Conservation (phyloP, 2,888 invertebrate genomes). For the Actias luna region DNA sequence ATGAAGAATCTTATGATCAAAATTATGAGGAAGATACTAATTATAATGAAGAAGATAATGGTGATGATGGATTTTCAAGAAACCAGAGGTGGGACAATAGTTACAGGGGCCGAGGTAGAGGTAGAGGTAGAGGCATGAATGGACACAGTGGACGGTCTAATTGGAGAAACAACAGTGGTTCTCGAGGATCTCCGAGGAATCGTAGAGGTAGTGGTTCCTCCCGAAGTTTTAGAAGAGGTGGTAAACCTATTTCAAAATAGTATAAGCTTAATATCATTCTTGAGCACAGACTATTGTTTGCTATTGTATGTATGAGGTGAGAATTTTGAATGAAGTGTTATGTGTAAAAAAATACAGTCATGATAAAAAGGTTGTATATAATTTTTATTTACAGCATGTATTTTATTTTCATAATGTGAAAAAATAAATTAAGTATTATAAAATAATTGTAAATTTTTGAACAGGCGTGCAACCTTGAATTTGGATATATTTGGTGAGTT, state of each 20-base stretch:
- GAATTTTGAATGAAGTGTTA: conserved; percentile 55
- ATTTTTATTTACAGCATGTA: conserved; percentile 71
- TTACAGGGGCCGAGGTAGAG: conserved; percentile 62
- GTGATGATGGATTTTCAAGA: conserved; percentile 48
- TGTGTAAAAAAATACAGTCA: conserved; percentile 67
- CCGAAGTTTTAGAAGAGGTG: conserved; percentile 68
- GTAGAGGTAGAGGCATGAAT: conserved; percentile 67
- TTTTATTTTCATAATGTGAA: conserved; percentile 64
- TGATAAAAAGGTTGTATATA: conserved; percentile 72
- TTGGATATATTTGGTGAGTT: conserved; percentile 63
- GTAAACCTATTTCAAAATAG: conserved; percentile 64
- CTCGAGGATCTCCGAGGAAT: conserved; percentile 56
- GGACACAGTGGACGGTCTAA: conserved; percentile 66
- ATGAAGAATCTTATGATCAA: conserved; percentile 53
- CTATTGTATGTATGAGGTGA: conserved; percentile 47
- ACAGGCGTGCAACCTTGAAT: conserved; percentile 49
- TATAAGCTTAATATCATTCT: conserved; percentile 24
- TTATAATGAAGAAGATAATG: conserved; percentile 54
- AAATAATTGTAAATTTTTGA: conserved; percentile 49
- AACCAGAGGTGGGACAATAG: conserved; percentile 67
- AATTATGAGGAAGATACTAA: conserved; percentile 56
- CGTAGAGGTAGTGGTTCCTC: conserved; percentile 58
- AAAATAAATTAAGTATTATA: conserved; percentile 68
- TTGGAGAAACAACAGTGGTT: conserved; percentile 49
- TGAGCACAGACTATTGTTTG: conserved; percentile 45